phyloP scores from a whole-genome alignment of 2,888 invertebrate species.

The Andrena marginata region DNA sequence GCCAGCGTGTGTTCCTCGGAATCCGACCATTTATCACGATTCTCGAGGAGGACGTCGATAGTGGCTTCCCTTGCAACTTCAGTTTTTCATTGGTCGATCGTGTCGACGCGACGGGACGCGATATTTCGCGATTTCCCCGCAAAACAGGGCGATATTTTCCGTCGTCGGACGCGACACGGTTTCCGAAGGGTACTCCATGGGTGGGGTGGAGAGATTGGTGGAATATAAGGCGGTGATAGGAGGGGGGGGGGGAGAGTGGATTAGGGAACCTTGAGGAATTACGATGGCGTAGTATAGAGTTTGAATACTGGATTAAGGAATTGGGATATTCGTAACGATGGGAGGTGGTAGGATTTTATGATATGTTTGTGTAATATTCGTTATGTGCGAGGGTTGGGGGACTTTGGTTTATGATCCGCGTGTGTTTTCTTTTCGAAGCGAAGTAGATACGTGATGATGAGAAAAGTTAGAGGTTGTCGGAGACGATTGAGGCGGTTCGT shows the following conservation, averaged over 20 bases:
- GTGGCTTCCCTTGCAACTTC: conserved; percentile 7
- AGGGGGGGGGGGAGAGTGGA: no score
- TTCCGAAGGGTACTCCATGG: neutral
- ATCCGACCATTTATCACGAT: conserved; percentile 51
- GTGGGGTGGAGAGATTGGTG: conserved; percentile 6
- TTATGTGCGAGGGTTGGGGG: no score
- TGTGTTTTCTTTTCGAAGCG: no score
- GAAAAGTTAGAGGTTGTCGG: no score
- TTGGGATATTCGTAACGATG: no score
- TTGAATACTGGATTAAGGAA: no score
- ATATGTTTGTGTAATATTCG: no score
- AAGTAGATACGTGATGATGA: no score
- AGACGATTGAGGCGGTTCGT: no score
- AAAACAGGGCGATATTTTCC: conserved; percentile 8
- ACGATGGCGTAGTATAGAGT: no score
- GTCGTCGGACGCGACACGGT: neutral
- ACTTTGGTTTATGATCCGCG: no score
- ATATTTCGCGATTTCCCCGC: conserved; percentile 7
- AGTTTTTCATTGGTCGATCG: conserved; percentile 12
- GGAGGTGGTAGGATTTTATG: no score
- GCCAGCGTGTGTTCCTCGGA: conserved; percentile 31
- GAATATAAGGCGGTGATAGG: neutral
- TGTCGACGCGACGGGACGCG: neutral
- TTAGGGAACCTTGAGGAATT: neutral
- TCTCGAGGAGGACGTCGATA: conserved; percentile 7